These are phyloP conservation scores for Eufriesea mexicana DNA, from an alignment of 1,140 invertebrate species.

Conservation along the genomic window DNA sequence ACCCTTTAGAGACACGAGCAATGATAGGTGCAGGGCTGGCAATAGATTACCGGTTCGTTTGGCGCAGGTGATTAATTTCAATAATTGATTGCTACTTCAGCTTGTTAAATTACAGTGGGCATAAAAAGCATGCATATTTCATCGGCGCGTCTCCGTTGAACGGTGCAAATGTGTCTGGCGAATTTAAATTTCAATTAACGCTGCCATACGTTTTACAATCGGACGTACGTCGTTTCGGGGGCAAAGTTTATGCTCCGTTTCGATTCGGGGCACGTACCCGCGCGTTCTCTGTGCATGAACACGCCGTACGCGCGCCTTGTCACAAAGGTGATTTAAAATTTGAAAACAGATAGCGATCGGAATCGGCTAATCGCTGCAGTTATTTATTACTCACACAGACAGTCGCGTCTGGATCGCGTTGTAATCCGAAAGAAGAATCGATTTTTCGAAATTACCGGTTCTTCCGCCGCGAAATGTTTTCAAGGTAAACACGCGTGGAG, in stretches of 20 bases:
- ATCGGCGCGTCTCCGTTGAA: neutral
- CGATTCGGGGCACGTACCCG: constrained; percentile 26
- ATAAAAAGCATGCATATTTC: constrained; percentile 39
- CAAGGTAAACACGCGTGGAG: no score
- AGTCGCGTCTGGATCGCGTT: neutral
- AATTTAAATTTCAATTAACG: constrained; percentile 52
- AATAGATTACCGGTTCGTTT: constrained; percentile 6
- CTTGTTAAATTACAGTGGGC: constrained; percentile 19
- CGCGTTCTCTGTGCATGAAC: neutral
- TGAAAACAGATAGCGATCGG: neutral
- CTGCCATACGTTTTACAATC: constrained; percentile 35
- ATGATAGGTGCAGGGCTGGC: neutral
- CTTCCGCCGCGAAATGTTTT: no score
- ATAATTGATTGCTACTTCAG: constrained; percentile 39
- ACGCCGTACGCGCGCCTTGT: neutral
- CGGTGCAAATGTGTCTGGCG: neutral
- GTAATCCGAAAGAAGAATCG: neutral
- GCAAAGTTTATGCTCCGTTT: constrained; percentile 32
- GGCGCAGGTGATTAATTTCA: neutral
- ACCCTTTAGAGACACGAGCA: neutral
- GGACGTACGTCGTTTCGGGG: neutral
- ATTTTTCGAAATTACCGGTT: no score
- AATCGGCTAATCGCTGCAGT: neutral
- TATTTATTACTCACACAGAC: neutral
- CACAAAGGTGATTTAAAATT: neutral